Evolutionary conservation across 2,797 vertebrate genomes (phyloP).

Genomic region (Galagoides demidoff): DNA sequence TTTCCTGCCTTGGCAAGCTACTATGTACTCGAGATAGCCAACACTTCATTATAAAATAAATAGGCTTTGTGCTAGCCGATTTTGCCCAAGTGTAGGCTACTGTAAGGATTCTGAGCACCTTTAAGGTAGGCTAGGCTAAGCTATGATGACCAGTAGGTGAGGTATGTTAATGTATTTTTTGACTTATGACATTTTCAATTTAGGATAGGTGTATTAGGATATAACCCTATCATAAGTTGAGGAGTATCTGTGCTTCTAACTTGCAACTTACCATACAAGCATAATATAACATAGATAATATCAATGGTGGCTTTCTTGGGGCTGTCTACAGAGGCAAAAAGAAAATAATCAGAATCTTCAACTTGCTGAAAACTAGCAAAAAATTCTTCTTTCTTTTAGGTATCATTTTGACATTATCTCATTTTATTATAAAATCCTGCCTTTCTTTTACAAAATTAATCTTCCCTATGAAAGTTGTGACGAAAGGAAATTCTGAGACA

Average conservation of each 20-base stretch:
- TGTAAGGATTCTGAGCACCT: not conserved
- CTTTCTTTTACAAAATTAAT: slow-evolving; percentile 49
- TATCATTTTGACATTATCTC: slow-evolving; percentile 39
- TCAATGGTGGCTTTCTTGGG: not conserved
- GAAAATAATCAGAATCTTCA: slow-evolving; percentile 51
- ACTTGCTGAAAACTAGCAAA: slow-evolving; percentile 29
- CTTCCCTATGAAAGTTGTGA: not conserved
- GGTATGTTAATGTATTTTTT: not conserved
- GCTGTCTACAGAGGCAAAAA: not conserved
- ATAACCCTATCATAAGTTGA: not conserved
- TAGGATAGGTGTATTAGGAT: not conserved
- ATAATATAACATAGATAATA: slow-evolving; percentile 38
- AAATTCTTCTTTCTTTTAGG: slow-evolving; percentile 9
- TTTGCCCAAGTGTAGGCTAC: not conserved
- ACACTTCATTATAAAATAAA: not conserved
- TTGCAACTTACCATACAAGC: not conserved
- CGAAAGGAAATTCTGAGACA: not conserved
- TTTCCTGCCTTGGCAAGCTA: not conserved
- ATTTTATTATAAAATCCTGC: not conserved
- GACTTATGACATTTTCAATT: not conserved
- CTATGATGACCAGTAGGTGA: not conserved
- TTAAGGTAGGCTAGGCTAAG: not conserved
- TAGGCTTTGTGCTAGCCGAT: not conserved
- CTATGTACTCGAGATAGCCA: not conserved
- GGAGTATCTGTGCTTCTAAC: slow-evolving; percentile 8